A percentile compares a stretch with the other conserved stretches of the same genome.
phyloP scores from a whole-genome alignment of 23 tunicate species.

The Oikopleura albicans region DNA sequence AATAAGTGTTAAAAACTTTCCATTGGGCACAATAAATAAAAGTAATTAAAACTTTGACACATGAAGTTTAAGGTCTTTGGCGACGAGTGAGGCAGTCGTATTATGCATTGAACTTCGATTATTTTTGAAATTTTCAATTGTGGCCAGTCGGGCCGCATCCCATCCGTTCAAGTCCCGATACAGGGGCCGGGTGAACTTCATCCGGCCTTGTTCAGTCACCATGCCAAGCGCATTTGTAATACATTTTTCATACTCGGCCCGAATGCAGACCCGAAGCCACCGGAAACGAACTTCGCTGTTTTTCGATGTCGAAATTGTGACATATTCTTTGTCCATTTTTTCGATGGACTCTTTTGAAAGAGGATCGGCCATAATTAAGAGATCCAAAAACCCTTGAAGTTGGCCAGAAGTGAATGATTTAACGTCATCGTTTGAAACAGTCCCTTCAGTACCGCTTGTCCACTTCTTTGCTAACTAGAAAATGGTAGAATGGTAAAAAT shows the following conservation, averaged over 20 bases:
- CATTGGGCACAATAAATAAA: too few species aligned
- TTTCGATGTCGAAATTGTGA: constrained; percentile 18
- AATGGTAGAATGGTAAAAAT: too few species aligned
- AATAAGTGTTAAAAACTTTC: too few species aligned
- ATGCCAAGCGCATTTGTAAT: constrained; percentile 49
- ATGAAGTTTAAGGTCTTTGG: constrained; percentile 47
- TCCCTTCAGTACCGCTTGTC: background rate
- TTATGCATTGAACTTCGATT: constrained; percentile 44
- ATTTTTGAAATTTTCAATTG: constrained; percentile 44
- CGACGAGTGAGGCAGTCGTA: constrained; percentile 50
- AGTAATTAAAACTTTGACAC: too few species aligned
- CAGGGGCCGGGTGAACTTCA: constrained; percentile 88
- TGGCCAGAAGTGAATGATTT: background rate
- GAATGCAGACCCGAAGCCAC: constrained; percentile 52
- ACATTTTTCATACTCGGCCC: constrained; percentile 25
- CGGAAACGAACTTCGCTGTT: constrained; percentile 81
- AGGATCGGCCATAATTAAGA: background rate
- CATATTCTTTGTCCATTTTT: background rate
- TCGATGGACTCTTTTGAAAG: background rate
- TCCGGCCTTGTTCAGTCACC: constrained; percentile 67
- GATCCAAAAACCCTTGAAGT: background rate
- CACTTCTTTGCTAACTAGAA: background rate
- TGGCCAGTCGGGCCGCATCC: constrained; percentile 36
- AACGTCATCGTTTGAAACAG: background rate
- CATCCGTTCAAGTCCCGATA: constrained; percentile 66